Percentiles rank a stretch among this genome's conserved stretches.
Evolutionary conservation across 2,113 vertebrate species (phyloP).

Genomic region (Chiloscyllium plagiosum): DNA sequence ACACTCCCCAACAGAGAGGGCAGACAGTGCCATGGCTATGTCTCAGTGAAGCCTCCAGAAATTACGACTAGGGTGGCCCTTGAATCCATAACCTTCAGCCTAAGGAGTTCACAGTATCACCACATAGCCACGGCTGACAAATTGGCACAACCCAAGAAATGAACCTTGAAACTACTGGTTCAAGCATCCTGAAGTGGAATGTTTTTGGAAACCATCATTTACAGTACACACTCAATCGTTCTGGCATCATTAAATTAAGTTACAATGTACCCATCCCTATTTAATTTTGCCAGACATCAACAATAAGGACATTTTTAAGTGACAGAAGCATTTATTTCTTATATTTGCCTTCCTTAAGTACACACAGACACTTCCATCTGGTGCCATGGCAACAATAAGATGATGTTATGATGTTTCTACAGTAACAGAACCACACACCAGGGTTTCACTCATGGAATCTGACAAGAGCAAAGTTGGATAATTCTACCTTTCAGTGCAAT

Average conservation of each 20-base stretch:
- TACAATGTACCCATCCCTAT: background rate
- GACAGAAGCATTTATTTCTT: background rate
- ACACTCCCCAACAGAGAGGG: background rate
- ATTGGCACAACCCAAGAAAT: background rate
- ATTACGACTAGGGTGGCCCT: background rate
- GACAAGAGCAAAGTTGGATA: background rate
- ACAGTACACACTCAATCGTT: background rate
- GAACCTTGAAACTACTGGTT: background rate
- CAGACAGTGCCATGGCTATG: background rate
- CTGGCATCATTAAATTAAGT: background rate
- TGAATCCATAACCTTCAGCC: background rate
- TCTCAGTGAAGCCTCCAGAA: background rate
- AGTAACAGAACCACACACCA: background rate
- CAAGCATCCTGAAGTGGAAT: background rate
- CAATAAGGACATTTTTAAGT: background rate
- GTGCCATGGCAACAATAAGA: conserved; percentile 10
- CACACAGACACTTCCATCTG: background rate
- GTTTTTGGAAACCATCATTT: background rate
- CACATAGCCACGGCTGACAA: background rate
- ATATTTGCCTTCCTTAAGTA: background rate
- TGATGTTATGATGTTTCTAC: conserved; percentile 30
- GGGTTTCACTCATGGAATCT: conserved; percentile 16
- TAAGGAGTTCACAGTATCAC: background rate
- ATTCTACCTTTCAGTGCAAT: background rate
- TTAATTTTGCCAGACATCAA: background rate